Conservation (phyloP, 2,113 vertebrate genomes). For the Epinephelus lanceolatus region DNA sequence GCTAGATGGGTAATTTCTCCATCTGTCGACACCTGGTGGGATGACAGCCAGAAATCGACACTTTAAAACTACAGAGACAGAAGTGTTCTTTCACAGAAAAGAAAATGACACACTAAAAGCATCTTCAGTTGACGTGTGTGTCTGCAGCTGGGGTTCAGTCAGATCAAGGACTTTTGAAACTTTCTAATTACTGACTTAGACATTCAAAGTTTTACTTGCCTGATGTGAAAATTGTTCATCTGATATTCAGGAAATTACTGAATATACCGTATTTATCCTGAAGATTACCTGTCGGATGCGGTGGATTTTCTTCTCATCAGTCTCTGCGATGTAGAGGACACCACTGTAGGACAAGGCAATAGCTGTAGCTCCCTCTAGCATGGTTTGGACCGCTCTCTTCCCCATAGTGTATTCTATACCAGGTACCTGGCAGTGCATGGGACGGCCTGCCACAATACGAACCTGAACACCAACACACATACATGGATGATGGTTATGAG, state of each 20-base stretch:
- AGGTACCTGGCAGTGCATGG: conserved; percentile 98
- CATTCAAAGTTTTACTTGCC: background rate
- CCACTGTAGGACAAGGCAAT: conserved; percentile 96
- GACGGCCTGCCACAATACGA: conserved; percentile 94
- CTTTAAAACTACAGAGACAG: background rate
- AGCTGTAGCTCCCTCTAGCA: conserved; percentile 94
- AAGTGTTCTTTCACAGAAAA: background rate
- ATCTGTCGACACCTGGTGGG: conserved; percentile 91
- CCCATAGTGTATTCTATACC: conserved; percentile 94
- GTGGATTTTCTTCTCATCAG: conserved; percentile 97
- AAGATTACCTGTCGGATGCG: conserved; percentile 91
- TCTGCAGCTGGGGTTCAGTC: background rate
- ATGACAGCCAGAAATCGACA: background rate
- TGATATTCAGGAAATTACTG: background rate
- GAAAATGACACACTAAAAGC: background rate
- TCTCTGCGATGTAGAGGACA: conserved; percentile 95
- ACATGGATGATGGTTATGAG: background rate
- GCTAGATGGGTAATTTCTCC: conserved; percentile 97
- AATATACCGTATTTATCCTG: background rate
- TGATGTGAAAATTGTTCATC: background rate
- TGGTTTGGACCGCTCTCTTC: conserved; percentile 94
- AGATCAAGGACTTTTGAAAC: background rate
- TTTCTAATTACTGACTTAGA: background rate
- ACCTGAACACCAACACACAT: conserved; percentile 77
- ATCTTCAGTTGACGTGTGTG: background rate